Evolutionary conservation across 2,888 invertebrate species (phyloP).

Genomic region (Cerceris rybyensis): DNA sequence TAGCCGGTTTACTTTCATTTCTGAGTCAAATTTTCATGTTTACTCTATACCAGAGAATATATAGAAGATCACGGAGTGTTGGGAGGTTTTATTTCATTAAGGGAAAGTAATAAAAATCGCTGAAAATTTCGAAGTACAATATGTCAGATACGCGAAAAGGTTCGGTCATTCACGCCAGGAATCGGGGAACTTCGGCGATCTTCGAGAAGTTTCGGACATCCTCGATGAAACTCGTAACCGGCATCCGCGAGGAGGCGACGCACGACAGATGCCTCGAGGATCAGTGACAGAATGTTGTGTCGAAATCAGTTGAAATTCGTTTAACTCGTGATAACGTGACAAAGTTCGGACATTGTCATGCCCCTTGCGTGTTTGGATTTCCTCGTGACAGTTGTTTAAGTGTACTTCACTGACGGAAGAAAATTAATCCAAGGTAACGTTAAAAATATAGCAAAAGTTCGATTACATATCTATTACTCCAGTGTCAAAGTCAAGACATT

Average conservation of each 20-base stretch:
- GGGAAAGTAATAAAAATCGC: constrained; percentile 12
- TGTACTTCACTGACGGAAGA: not conserved
- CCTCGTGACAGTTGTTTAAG: constrained; percentile 23
- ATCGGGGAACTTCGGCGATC: constrained; percentile 46
- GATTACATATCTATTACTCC: not conserved
- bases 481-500: too few relatives aligned
- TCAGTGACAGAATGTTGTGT: constrained; percentile 58
- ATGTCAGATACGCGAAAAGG: constrained; percentile 48
- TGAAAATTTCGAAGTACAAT: constrained; percentile 50
- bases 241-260: constrained; percentile 59
- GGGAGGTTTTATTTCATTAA: not conserved
- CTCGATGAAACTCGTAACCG: constrained; percentile 55
- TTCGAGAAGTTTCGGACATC: constrained; percentile 43
- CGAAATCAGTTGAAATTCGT: constrained; percentile 49
- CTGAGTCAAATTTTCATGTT: not conserved
- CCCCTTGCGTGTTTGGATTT: constrained; percentile 12
- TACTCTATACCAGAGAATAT: not conserved
- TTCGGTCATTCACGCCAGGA: constrained; percentile 36
- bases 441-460: not conserved
- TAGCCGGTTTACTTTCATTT: not conserved
- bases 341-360: constrained; percentile 26
- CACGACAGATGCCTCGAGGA: constrained; percentile 55
- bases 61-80: too few relatives aligned
- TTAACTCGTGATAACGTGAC: constrained; percentile 30
- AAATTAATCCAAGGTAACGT: constrained; percentile 29